A percentile compares a stretch with the other conserved stretches of the same genome.
Evolutionary conservation across 1,140 invertebrate genomes (phyloP).

Genomic region (Brachionus rubens): DNA sequence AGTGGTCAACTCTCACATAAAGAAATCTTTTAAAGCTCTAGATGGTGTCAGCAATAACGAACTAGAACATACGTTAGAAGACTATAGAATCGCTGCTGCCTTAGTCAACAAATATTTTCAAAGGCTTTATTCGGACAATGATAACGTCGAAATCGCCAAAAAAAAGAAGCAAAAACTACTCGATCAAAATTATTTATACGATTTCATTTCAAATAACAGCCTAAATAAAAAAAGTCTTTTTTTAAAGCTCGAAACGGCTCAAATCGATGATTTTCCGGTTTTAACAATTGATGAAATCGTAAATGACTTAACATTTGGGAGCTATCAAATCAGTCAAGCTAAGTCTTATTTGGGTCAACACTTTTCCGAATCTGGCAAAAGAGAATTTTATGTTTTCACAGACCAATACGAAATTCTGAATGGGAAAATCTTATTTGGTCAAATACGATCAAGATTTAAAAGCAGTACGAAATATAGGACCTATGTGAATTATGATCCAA

Average conservation of each 20-base stretch:
- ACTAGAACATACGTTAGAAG: background rate
- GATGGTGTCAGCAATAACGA: background rate
- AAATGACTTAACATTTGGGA: background rate
- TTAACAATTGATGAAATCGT: background rate
- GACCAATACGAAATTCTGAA: too few species aligned
- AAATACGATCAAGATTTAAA: too few species aligned
- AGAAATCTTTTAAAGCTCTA: background rate
- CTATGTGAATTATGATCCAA: too few species aligned
- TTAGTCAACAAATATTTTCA: background rate
- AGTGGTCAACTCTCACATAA: background rate
- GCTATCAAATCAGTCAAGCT: background rate
- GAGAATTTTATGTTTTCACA: too few species aligned
- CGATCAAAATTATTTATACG: background rate
- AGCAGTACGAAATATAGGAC: too few species aligned
- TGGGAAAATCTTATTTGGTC: too few species aligned
- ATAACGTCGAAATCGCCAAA: background rate
- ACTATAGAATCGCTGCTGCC: background rate
- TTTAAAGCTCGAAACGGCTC: background rate
- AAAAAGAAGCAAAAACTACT: background rate
- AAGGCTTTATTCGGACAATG: background rate
- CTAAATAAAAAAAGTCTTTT: background rate
- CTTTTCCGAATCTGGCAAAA: background rate
- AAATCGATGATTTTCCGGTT: background rate
- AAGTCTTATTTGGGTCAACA: background rate
- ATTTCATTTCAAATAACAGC: background rate